Percentiles rank a stretch among this genome's conserved stretches.
phyloP scores from a whole-genome alignment of 1,140 invertebrate species.

The Trichonephila inaurata region DNA sequence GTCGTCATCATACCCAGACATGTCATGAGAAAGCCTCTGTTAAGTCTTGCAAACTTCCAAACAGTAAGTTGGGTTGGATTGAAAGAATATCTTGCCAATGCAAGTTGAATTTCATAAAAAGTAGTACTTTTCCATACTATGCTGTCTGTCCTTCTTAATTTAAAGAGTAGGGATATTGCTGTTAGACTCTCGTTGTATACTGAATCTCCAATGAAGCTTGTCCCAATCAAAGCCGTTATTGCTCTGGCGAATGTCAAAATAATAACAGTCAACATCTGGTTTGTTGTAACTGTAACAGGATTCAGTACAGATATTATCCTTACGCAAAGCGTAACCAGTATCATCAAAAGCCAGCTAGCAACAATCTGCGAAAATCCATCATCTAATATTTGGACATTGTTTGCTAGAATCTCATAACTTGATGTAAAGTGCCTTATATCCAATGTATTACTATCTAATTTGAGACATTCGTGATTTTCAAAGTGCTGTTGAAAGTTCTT shows the following conservation, averaged over 20 bases:
- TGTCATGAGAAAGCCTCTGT: slow-evolving; percentile 62
- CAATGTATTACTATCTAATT: not conserved
- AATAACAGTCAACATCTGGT: slow-evolving; percentile 35
- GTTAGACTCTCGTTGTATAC: slow-evolving; percentile 16
- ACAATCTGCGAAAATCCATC: slow-evolving; percentile 55
- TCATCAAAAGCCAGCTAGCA: slow-evolving; percentile 55
- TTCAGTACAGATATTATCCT: slow-evolving; percentile 65
- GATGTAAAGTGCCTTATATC: not conserved
- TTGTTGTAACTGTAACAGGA: slow-evolving; percentile 18
- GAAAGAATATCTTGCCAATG: slow-evolving; percentile 8
- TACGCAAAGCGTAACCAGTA: slow-evolving; percentile 55
- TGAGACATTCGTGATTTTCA: too few species aligned
- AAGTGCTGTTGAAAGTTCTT: slow-evolving; percentile 26
- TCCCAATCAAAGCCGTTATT: not conserved
- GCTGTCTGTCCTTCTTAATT: not conserved
- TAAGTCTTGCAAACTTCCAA: slow-evolving; percentile 61
- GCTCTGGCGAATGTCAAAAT: slow-evolving; percentile 40
- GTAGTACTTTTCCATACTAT: not conserved
- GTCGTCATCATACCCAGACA: slow-evolving; percentile 72
- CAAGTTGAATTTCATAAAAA: slow-evolving; percentile 34
- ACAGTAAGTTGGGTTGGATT: slow-evolving; percentile 54
- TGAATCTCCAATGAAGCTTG: slow-evolving; percentile 31
- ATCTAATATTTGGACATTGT: slow-evolving; percentile 27
- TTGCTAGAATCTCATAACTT: slow-evolving; percentile 1
- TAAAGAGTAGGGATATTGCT: not conserved